Evolutionary conservation across 1,140 invertebrate species (phyloP).

Genomic region (Caenorhabditis inopinata): DNA sequence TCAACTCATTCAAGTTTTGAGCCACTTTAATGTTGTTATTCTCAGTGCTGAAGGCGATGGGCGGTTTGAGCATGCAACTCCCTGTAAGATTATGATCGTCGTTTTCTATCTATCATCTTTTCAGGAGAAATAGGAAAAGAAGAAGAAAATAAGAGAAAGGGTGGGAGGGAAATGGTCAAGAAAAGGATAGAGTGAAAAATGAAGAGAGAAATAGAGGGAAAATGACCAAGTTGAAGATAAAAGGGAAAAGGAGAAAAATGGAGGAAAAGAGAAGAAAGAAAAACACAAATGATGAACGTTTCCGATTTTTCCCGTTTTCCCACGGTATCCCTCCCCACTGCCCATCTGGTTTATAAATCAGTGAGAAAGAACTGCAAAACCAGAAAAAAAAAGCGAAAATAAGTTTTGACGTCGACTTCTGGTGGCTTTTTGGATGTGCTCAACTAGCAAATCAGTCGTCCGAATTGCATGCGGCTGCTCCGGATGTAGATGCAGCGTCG

Average conservation of each 20-base stretch:
- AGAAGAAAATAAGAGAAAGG: neutral
- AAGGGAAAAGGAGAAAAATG: neutral
- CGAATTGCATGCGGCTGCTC: neutral
- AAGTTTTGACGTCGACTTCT: constrained; percentile 2
- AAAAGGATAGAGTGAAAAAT: constrained; percentile 9
- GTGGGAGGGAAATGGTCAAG: neutral
- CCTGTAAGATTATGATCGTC: neutral
- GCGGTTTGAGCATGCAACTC: constrained; percentile 21
- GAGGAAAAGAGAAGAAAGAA: constrained; percentile 24
- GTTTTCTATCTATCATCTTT: constrained; percentile 11
- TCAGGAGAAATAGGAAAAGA: neutral
- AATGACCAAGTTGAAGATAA: constrained; percentile 23
- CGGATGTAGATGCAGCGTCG: constrained; percentile 21
- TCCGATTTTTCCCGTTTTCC: constrained; percentile 23
- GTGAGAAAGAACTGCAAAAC: neutral
- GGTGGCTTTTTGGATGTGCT: neutral
- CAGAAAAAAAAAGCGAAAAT: neutral
- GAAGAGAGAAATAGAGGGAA: neutral
- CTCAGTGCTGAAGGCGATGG: neutral
- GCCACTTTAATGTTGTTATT: constrained; percentile 27
- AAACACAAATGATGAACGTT: constrained; percentile 26
- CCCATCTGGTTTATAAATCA: too few species aligned
- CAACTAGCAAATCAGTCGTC: constrained; percentile 19
- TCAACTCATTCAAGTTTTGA: constrained; percentile 11
- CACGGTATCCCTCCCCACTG: neutral